A percentile compares a stretch with the other conserved stretches of the same genome.
Conservation (phyloP, 2,113 vertebrate genomes). For the Dipodomys merriami region DNA sequence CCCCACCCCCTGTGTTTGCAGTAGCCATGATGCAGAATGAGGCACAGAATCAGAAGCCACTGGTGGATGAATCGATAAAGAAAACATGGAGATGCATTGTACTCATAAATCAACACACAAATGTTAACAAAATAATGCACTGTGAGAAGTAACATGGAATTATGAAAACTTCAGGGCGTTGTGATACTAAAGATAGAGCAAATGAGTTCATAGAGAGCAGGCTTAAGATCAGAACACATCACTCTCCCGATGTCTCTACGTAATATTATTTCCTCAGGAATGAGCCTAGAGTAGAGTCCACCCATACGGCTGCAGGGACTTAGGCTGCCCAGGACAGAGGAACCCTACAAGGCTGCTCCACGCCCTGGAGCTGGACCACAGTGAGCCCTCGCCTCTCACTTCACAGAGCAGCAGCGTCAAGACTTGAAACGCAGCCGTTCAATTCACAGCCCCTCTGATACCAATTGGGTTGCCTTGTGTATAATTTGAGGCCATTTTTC, state of each 20-base stretch:
- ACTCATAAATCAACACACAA: too few species aligned
- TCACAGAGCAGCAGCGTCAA: background rate
- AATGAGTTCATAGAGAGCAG: background rate
- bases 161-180: background rate
- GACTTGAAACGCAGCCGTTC: rapidly evolving
- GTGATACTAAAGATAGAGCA: background rate
- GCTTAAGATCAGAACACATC: background rate
- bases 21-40: background rate
- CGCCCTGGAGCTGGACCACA: too few species aligned
- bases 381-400: background rate
- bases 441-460: rapidly evolving
- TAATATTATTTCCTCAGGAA: too few species aligned
- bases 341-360: too few species aligned
- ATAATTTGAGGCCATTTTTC: background rate
- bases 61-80: too few species aligned
- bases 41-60: background rate
- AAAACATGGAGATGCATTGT: too few species aligned
- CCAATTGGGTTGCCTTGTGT: background rate
- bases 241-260: rapidly evolving
- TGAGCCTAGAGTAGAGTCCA: rapidly evolving
- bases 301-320: rapidly evolving
- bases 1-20: too few species aligned
- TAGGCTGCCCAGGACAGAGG: too few species aligned
- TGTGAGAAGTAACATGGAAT: background rate
- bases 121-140: background rate